Conservation (phyloP, 2,888 invertebrate species). For the Patella ulyssiponensis region DNA sequence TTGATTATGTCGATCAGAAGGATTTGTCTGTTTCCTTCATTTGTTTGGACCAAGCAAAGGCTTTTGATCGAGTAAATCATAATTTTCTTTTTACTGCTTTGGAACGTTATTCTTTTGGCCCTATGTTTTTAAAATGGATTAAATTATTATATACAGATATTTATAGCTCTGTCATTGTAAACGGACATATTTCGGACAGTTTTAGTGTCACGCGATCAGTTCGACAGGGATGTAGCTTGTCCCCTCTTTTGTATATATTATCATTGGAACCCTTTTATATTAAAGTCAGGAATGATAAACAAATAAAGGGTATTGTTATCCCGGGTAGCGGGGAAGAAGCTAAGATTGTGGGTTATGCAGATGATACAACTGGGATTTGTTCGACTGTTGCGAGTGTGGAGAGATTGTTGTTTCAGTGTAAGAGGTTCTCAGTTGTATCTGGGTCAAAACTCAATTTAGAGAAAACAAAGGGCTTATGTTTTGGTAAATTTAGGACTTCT, state of each 20-base stretch:
- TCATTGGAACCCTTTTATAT: neutral
- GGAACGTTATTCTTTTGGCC: constrained; percentile 41
- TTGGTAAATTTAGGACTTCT: neutral
- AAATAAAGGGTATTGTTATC: neutral
- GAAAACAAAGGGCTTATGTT: constrained; percentile 15
- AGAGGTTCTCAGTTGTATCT: neutral
- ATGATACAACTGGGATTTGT: neutral
- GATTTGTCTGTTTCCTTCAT: constrained; percentile 37
- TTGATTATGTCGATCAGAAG: constrained; percentile 43
- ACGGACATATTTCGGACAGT: constrained; percentile 33
- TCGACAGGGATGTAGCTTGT: neutral
- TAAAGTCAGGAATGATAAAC: neutral
- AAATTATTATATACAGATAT: constrained; percentile 41
- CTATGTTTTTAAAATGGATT: constrained; percentile 41
- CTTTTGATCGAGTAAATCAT: constrained; percentile 46
- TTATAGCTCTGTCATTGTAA: constrained; percentile 40
- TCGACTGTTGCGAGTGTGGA: neutral
- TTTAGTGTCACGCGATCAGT: neutral
- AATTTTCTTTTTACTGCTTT: constrained; percentile 40
- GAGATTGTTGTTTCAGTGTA: neutral
- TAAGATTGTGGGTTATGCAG: neutral
- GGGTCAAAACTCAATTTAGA: constrained; percentile 20
- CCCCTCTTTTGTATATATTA: neutral
- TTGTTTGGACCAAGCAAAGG: constrained; percentile 48
- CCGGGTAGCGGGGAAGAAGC: neutral